Base-by-base conservation (phyloP, 1,140 invertebrate genomes). In the Zaprionus camerounensis region DNA sequence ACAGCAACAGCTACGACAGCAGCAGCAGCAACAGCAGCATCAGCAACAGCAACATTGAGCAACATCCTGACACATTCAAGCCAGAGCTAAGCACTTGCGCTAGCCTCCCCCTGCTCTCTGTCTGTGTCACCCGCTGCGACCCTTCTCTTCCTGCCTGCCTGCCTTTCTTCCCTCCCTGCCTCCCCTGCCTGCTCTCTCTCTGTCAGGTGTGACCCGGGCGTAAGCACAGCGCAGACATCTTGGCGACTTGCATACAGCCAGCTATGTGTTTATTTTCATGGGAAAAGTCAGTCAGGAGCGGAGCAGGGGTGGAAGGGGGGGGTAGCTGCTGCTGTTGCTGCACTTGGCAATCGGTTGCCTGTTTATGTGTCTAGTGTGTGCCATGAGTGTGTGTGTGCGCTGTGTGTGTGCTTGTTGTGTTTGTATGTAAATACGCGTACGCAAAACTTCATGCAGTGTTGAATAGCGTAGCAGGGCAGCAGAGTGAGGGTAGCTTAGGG, bases 381-480 rank as follows among this genome's bases (percentile, higher is more conserved):
- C 28, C 53, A 31, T 7, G 41, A 44, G 58, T 68, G 41, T 53
- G 84, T 83, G 79, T 20, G 20, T 20, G 20, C 83, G 80, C 81
- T 6, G 7, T 63, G 36, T 61, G 41, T 73, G 59, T 78, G 41
- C n/a, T 20, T 66, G 24, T 69, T 55, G 55, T 85, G 82, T 85
- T 88, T 87, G 83, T 88, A 78, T 87, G 83, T 87, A 87, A 87
- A 87, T 87, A 87, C 74, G 79, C 80, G 80, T 78, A 86, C 81
- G 83, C 84, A 83, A 87, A 87, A 87, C 84, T 88, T 87, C 83
- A 88, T 87, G 84, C 83, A 82, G 83, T 83, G 83, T 75, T 17
- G 17, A 7, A 63, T 28, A 28, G 53, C 53, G 44, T 17, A 46
- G 41, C 22, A 53, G 36, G 15, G 62, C 15, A 44, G 26, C 24